A percentile compares a stretch with the other conserved stretches of the same genome.
These are phyloP conservation scores for Semnopithecus entellus DNA, from an alignment of 2,113 vertebrate genomes.

Conservation along the genomic window DNA sequence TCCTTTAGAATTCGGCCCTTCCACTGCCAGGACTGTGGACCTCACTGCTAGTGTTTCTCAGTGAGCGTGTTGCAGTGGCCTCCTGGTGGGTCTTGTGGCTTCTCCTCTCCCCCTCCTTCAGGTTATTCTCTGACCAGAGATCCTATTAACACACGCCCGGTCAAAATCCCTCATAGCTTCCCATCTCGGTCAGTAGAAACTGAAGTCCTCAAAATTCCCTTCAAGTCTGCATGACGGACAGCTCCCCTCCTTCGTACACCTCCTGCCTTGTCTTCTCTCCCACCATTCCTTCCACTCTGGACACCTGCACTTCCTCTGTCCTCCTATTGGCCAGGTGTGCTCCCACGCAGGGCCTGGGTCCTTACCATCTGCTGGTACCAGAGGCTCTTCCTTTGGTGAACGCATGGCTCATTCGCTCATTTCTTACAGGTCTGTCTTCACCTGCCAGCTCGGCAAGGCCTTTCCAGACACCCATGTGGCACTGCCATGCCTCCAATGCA, in stretches of 20 bases:
- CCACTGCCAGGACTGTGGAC: accelerated
- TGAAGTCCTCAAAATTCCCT: not conserved
- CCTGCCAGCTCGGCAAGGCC: not conserved
- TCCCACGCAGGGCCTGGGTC: not conserved
- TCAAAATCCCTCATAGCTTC: not conserved
- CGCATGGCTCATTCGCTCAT: not conserved
- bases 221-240: not conserved
- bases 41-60: not conserved
- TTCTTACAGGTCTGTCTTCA: not conserved
- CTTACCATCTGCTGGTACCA: not conserved
- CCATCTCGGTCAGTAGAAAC: not conserved
- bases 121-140: not conserved
- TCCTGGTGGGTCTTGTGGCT: not conserved
- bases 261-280: not conserved
- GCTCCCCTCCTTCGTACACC: no score
- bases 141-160: not conserved
- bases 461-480: accelerated
- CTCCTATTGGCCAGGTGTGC: not conserved
- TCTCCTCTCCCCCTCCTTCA: not conserved
- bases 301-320: accelerated
- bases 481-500: not conserved
- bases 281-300: no score
- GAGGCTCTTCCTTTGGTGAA: not conserved
- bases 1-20: not conserved
- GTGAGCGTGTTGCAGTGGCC: no score